Conservation (phyloP, 2,888 invertebrate genomes). For the Acanthococcus lagerstroemiae region DNA sequence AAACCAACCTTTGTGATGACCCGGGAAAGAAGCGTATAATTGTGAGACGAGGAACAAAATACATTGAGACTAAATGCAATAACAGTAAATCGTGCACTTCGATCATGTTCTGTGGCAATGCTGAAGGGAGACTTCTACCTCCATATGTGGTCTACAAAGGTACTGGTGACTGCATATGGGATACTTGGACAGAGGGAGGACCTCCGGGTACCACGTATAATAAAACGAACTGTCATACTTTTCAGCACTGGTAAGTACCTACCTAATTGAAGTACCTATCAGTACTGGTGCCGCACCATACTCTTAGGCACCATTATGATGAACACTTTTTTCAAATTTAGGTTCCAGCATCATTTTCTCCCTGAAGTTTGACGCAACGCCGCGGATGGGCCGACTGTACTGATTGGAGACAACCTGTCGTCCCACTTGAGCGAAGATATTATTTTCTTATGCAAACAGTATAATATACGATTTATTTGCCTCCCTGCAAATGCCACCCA, state of each 20-base stretch:
- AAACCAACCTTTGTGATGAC: conserved; percentile 40
- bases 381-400: conserved; percentile 35
- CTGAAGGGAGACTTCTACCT: conserved; percentile 39
- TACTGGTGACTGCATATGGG: conserved; percentile 38
- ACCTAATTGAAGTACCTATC: not conserved
- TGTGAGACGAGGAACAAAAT: conserved; percentile 38
- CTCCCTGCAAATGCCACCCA: conserved; percentile 38
- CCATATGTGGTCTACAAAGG: conserved; percentile 40
- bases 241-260: not conserved
- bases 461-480: conserved; percentile 39
- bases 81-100: conserved; percentile 38
- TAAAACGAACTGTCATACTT: conserved; percentile 38
- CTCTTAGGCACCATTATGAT: not conserved
- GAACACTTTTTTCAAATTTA: conserved; percentile 35
- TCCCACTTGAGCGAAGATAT: conserved; percentile 37
- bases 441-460: conserved; percentile 37
- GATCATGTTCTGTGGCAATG: conserved; percentile 40
- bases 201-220: conserved; percentile 40
- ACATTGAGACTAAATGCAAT: conserved; percentile 40
- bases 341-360: conserved; percentile 38
- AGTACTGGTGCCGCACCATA: too few species aligned
- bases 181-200: conserved; percentile 41
- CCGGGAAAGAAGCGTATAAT: conserved; percentile 38
- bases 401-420: conserved; percentile 40
- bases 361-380: conserved; percentile 34